Conservation (phyloP, 2,797 vertebrate genomes). For the Triplophysa bombifrons region DNA sequence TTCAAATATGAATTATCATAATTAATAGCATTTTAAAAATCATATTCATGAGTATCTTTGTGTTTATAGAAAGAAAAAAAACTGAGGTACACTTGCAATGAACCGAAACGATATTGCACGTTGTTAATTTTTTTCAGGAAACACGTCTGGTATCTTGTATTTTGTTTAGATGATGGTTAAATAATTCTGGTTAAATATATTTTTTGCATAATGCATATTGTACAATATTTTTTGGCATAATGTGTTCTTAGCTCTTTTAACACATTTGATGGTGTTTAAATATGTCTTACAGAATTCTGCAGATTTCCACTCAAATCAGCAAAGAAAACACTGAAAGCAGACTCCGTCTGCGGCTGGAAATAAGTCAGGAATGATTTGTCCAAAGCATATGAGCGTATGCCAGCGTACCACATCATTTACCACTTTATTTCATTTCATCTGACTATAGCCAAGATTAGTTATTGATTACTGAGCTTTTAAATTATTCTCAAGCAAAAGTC, state of each 20-base stretch:
- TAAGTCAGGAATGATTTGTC: constrained; percentile 14
- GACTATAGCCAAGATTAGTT: constrained; percentile 81
- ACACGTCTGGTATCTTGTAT: too few relatives aligned
- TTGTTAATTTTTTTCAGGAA: too few relatives aligned
- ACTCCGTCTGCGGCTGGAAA: not conserved
- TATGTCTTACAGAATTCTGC: not conserved
- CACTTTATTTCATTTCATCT: constrained; percentile 76
- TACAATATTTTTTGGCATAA: not conserved
- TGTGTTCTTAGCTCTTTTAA: not conserved
- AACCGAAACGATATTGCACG: too few relatives aligned
- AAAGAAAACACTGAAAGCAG: constrained; percentile 33
- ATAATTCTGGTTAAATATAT: too few relatives aligned
- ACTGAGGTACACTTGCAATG: too few relatives aligned
- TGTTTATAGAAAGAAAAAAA: too few relatives aligned
- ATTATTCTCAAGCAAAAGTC: constrained; percentile 80
- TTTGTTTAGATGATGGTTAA: too few relatives aligned
- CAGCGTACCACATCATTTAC: constrained; percentile 72
- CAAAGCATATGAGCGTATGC: not conserved
- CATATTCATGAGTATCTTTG: too few relatives aligned
- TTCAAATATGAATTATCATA: too few relatives aligned
- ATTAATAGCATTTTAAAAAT: too few relatives aligned
- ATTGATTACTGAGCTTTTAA: constrained; percentile 81
- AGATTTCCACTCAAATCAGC: not conserved
- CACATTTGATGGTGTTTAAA: not conserved
- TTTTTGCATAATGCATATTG: too few relatives aligned